Evolutionary conservation across 2,113 vertebrate species (phyloP).

Genomic region (Malaclemys terrapin): DNA sequence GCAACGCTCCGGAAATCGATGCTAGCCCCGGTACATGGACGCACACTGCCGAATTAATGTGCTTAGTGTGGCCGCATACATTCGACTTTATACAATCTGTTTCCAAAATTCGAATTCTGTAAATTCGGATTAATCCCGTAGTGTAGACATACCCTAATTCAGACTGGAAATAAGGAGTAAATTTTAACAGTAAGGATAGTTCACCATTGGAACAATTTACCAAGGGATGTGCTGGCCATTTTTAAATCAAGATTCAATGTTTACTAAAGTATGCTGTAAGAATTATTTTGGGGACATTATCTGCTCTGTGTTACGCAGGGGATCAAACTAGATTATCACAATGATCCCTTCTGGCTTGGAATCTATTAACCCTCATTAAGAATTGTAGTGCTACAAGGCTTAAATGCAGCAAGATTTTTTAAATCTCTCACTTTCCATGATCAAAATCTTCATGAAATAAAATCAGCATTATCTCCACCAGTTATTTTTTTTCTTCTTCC

Average conservation of each 20-base stretch:
- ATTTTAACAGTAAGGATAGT: neutral
- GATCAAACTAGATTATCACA: neutral
- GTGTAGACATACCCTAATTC: neutral
- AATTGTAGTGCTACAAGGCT: neutral
- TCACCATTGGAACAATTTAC: neutral
- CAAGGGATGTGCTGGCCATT: neutral
- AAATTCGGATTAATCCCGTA: too few relatives aligned
- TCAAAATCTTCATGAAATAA: neutral
- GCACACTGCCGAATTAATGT: too few relatives aligned
- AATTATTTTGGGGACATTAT: neutral
- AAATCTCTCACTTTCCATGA: neutral
- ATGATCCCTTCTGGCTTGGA: neutral
- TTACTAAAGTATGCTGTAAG: too few relatives aligned
- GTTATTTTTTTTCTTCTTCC: neutral
- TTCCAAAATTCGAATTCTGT: too few relatives aligned
- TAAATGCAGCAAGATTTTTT: neutral
- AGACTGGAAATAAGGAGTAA: neutral
- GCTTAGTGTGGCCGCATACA: too few relatives aligned
- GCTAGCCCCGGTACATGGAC: too few relatives aligned
- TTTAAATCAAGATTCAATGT: too few relatives aligned
- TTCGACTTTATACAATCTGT: too few relatives aligned
- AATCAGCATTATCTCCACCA: neutral
- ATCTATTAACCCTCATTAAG: neutral
- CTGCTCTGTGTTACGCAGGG: neutral
- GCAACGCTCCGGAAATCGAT: too few relatives aligned